Base-by-base conservation (phyloP, 2,797 vertebrate species). In the Falco peregrinus region DNA sequence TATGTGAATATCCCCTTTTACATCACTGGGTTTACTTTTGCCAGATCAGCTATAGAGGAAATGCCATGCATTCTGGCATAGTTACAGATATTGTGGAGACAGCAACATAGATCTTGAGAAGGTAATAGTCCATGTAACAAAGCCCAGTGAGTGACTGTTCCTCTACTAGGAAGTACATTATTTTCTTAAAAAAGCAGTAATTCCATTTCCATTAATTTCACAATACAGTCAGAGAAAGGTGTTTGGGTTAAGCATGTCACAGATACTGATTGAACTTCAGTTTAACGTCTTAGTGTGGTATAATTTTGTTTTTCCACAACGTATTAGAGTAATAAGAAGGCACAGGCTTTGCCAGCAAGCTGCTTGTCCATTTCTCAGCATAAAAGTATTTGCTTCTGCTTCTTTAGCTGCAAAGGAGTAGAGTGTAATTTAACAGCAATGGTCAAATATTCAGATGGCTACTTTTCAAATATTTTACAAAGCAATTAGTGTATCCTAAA, bases 201-300 rank as follows among this genome's bases (percentile, higher is more conserved):
- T 95, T 89, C 50, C 13, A 35, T 86, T 96, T 89, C 83, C 77
- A 92, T 81, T 95, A 29, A 90, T 81, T 87, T 91, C 59, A 71
- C 63, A 78, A 74, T 35, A 57, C 37, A 57, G 21, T 78, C 41
- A 45, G 24, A 54, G 53, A 84, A 94, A 87, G 73, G 26, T 70
- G 48, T 76, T 91, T 78, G 73, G 18, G 54, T 92, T 93, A 89
- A 75, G 68, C 39, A 35, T 65, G 64, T 77, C 86, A 68, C 35
- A 87, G 57, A 74, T 92, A 37, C 71, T 60, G 69, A 85, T 17
- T 84, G 64, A 89, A 88, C 15, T 59, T 91, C 11, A 70, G 87
- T 59, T 70, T 71, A 93, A 83, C 21, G 33, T 77, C 81, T 78
- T 57, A 70, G 35, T 5, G 24, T 61, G 54, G 22, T 91, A 29